Conservation (phyloP, 1,140 invertebrate genomes). For the Trichogramma pretiosum region DNA sequence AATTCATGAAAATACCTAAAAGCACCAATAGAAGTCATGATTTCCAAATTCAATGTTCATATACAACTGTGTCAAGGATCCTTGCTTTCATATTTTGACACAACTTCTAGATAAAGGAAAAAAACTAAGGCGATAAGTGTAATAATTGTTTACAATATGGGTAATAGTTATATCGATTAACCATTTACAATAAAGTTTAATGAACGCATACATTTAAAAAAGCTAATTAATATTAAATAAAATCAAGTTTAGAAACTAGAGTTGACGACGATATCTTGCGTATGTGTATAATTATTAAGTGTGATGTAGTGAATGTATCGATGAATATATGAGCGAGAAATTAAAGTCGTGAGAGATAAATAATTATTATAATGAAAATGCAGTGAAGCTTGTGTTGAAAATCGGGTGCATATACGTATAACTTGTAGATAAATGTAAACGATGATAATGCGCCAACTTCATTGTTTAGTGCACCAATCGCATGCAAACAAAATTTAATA, state of each 20-base stretch:
- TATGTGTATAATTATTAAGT: conserved; percentile 16
- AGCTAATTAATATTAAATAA: conserved; percentile 17
- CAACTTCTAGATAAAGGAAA: conserved; percentile 5
- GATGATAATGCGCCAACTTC: conserved; percentile 10
- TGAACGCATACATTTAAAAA: too few relatives aligned
- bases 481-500: conserved; percentile 12
- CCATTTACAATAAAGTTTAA: conserved; percentile 18
- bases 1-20: not conserved
- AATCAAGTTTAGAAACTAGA: conserved; percentile 10
- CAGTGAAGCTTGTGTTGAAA: conserved; percentile 18
- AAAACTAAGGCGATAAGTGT: conserved; percentile 13
- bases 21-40: conserved; percentile 1
- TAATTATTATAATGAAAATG: conserved; percentile 7
- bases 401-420: conserved; percentile 18
- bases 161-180: conserved; percentile 16
- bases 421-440: conserved; percentile 20
- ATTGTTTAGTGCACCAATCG: conserved; percentile 18
- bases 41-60: conserved; percentile 7
- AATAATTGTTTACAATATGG: conserved; percentile 19
- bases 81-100: conserved; percentile 11
- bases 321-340: conserved; percentile 17
- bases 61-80: conserved; percentile 1
- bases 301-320: conserved; percentile 17
- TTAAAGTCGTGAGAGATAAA: conserved; percentile 7
- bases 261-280: conserved; percentile 9